Conservation (phyloP, 2,113 vertebrate species). For the Hyaena hyaena region DNA sequence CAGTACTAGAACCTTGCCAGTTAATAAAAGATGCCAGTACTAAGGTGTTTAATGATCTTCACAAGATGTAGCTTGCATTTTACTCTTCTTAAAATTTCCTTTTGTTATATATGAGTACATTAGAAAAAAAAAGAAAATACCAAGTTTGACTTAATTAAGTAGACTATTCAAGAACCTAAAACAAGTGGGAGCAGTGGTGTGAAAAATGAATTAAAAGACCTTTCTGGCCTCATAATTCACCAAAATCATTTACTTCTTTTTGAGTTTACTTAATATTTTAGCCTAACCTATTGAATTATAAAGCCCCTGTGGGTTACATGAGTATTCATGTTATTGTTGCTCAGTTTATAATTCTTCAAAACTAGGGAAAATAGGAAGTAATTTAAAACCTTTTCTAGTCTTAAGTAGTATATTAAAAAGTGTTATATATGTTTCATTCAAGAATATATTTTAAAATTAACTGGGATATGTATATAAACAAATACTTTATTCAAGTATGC, state of each 20-base stretch:
- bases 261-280: background rate
- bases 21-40: background rate
- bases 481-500: background rate
- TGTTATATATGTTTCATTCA: background rate
- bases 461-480: background rate
- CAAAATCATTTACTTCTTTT: background rate
- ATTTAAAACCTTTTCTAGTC: background rate
- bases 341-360: background rate
- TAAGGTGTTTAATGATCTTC: background rate
- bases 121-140: background rate
- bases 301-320: background rate
- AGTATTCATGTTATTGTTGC: background rate
- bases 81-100: background rate
- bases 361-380: background rate
- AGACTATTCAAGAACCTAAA: background rate
- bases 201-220: slow-evolving; percentile 13
- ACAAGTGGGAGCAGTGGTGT: background rate
- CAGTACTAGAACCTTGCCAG: background rate
- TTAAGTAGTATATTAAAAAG: background rate
- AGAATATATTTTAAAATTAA: background rate
- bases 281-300: background rate
- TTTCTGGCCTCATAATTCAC: background rate
- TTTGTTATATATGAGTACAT: background rate
- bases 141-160: background rate
- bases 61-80: background rate